Conservation (phyloP, 1,140 invertebrate genomes). For the Tetraneura akinire region DNA sequence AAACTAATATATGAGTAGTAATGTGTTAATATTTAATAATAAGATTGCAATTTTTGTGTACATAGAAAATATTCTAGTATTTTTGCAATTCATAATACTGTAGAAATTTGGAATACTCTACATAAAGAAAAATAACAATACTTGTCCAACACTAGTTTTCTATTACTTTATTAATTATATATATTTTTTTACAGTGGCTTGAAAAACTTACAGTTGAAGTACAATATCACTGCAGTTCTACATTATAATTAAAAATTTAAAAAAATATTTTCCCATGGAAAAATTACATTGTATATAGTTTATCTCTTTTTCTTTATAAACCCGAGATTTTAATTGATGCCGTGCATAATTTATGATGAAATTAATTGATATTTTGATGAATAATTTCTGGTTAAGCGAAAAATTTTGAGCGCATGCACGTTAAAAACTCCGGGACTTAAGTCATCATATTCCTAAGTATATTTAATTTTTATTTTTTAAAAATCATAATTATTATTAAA, state of each 20-base stretch:
- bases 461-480: slow-evolving; percentile 48
- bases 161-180: too few relatives aligned
- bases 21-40: too few relatives aligned
- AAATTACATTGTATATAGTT: slow-evolving; percentile 47
- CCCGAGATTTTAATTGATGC: slow-evolving; percentile 35
- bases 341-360: slow-evolving; percentile 39
- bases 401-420: slow-evolving; percentile 23
- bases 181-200: slow-evolving; percentile 47
- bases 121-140: too few relatives aligned
- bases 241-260: slow-evolving; percentile 23
- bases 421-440: slow-evolving; percentile 36
- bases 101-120: too few relatives aligned
- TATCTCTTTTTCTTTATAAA: slow-evolving; percentile 38
- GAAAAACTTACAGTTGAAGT: background rate
- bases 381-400: background rate
- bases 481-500: slow-evolving; percentile 48
- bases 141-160: too few relatives aligned
- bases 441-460: slow-evolving; percentile 48
- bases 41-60: too few relatives aligned
- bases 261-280: slow-evolving; percentile 40
- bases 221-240: slow-evolving; percentile 26
- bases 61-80: too few relatives aligned
- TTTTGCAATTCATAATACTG: too few relatives aligned
- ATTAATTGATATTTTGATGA: slow-evolving; percentile 22
- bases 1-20: too few relatives aligned